Percentiles rank a stretch among this genome's conserved stretches.
phyloP scores from a whole-genome alignment of 2,797 vertebrate genomes.

The Jordanella pulchra region DNA sequence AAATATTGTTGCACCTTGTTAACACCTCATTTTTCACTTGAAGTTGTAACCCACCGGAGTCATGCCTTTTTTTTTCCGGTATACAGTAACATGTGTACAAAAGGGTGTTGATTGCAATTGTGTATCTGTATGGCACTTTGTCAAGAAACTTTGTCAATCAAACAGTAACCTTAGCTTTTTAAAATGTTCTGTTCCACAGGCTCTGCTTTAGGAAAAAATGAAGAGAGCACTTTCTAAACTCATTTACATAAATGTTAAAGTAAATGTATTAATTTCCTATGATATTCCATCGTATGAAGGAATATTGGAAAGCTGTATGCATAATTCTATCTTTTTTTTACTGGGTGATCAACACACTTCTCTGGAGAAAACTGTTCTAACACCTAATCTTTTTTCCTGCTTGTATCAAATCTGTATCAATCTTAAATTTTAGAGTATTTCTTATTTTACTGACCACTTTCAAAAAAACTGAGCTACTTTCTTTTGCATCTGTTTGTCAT shows the following conservation, averaged over 20 bases:
- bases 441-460: no score
- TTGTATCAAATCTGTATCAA: neutral
- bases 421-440: no score
- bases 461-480: no score
- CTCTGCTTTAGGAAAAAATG: no score
- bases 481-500: no score
- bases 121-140: conserved; percentile 16
- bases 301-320: neutral
- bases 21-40: conserved; percentile 24
- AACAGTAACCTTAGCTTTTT: neutral
- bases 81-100: neutral
- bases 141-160: conserved; percentile 32
- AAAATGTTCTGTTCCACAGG: neutral
- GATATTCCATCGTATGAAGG: neutral
- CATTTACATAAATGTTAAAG: neutral
- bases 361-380: neutral
- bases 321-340: neutral
- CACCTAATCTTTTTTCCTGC: neutral
- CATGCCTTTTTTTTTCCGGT: conserved; percentile 26
- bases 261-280: neutral
- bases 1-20: conserved; percentile 27
- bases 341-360: no score
- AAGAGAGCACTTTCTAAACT: neutral
- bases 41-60: conserved; percentile 28
- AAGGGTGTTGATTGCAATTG: conserved; percentile 51